Evolutionary conservation across 2,888 invertebrate genomes (phyloP).

Genomic region (Tachystola acroxantha): DNA sequence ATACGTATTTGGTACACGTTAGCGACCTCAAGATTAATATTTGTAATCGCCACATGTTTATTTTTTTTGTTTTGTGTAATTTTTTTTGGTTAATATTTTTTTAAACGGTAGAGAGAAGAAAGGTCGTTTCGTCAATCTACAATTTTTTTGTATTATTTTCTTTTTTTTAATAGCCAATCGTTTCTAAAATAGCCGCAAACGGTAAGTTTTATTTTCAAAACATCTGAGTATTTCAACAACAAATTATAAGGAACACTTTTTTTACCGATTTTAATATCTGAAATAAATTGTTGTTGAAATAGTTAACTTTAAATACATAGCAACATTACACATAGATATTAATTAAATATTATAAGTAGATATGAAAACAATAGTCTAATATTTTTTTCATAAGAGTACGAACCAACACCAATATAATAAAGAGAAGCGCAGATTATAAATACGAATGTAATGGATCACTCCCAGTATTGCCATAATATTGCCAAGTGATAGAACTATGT

Average conservation of each 20-base stretch:
- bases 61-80: no score
- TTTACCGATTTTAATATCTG: slow-evolving; percentile 3
- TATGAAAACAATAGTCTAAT: slow-evolving; percentile 3
- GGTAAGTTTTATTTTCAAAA: slow-evolving; percentile 15
- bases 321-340: slow-evolving; percentile 13
- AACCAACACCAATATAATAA: slow-evolving; percentile 37
- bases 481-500: slow-evolving; percentile 44
- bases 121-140: no score
- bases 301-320: slow-evolving; percentile 18
- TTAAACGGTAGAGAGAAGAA: no score
- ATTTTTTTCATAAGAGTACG: slow-evolving; percentile 14
- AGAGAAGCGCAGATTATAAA: slow-evolving; percentile 15
- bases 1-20: slow-evolving; percentile 11
- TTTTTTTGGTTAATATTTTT: no score
- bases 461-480: slow-evolving; percentile 30
- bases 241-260: no score
- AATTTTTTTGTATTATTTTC: neutral
- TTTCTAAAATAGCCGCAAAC: slow-evolving; percentile 24
- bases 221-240: slow-evolving; percentile 20
- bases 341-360: slow-evolving; percentile 6
- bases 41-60: neutral
- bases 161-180: slow-evolving; percentile 6
- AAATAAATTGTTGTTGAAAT: slow-evolving; percentile 16
- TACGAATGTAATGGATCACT: slow-evolving; percentile 26
- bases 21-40: neutral